Conservation (phyloP, 2,797 vertebrate species). For the Phoebastria nigripes region DNA sequence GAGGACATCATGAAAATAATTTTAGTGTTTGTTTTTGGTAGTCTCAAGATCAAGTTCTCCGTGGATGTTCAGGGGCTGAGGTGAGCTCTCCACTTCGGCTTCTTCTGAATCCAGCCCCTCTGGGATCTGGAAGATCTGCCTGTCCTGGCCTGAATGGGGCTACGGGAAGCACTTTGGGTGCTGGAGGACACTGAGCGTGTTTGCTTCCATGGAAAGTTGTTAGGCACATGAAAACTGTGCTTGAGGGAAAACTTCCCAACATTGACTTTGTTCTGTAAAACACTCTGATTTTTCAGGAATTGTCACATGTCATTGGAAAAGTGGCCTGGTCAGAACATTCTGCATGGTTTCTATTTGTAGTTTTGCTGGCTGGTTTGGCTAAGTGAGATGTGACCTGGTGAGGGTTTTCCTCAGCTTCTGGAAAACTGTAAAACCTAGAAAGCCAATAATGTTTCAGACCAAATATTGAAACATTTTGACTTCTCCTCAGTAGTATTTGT, state of each 20-base stretch:
- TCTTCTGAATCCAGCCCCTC: background rate
- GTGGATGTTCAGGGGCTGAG: background rate
- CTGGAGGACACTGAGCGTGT: background rate
- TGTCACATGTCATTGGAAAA: accelerated
- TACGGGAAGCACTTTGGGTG: background rate
- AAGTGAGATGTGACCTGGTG: background rate
- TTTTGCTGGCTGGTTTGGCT: background rate
- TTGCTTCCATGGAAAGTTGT: background rate
- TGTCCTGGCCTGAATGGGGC: background rate
- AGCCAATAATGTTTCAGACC: background rate
- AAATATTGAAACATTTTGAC: background rate
- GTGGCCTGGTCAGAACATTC: background rate
- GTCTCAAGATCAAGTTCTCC: background rate
- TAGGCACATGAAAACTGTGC: background rate
- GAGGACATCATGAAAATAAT: background rate
- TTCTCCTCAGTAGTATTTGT: background rate
- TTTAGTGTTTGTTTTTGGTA: background rate
- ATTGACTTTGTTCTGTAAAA: background rate
- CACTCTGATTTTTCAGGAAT: background rate
- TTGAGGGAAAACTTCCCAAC: background rate
- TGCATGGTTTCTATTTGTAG: background rate
- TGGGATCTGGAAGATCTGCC: background rate
- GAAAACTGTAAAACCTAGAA: background rate
- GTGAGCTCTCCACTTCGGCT: background rate
- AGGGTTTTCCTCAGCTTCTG: background rate